phyloP scores from a whole-genome alignment of 2,888 invertebrate species.

The Pandemis corylana region DNA sequence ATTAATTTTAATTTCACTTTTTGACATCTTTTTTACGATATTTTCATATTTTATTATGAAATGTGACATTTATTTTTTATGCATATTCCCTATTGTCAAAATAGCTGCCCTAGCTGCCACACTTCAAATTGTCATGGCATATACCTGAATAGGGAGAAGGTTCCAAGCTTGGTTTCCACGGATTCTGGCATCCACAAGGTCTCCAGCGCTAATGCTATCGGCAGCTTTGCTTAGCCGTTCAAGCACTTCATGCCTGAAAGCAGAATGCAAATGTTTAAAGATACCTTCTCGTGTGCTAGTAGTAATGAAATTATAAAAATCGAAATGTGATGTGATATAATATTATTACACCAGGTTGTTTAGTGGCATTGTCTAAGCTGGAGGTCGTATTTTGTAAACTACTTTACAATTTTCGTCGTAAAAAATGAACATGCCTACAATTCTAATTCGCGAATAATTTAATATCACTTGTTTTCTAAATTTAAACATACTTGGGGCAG shows the following conservation, averaged over 20 bases:
- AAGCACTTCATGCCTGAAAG: constrained; percentile 84
- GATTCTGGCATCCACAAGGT: constrained; percentile 93
- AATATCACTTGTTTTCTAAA: neutral
- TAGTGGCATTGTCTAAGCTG: neutral
- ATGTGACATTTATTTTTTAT: too few species aligned
- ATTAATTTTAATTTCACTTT: too few species aligned
- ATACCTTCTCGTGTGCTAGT: neutral
- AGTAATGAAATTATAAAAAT: neutral
- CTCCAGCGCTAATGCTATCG: constrained; percentile 94
- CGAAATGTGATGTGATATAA: neutral
- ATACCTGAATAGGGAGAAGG: constrained; percentile 89
- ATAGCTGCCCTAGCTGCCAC: neutral
- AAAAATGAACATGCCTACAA: too few species aligned
- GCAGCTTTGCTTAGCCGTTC: constrained; percentile 91
- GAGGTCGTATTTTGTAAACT: neutral
- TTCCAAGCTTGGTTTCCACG: constrained; percentile 93
- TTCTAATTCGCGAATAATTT: neutral
- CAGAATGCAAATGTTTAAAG: neutral
- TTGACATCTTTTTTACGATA: too few species aligned
- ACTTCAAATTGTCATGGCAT: neutral
- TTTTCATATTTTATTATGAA: too few species aligned
- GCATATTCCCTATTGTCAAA: neutral
- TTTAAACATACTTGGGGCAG: constrained; percentile 82
- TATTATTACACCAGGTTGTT: neutral
- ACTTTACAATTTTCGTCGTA: too few species aligned